Evolutionary conservation across 2,113 vertebrate genomes (phyloP).

Genomic region (Odontesthes bonariensis): DNA sequence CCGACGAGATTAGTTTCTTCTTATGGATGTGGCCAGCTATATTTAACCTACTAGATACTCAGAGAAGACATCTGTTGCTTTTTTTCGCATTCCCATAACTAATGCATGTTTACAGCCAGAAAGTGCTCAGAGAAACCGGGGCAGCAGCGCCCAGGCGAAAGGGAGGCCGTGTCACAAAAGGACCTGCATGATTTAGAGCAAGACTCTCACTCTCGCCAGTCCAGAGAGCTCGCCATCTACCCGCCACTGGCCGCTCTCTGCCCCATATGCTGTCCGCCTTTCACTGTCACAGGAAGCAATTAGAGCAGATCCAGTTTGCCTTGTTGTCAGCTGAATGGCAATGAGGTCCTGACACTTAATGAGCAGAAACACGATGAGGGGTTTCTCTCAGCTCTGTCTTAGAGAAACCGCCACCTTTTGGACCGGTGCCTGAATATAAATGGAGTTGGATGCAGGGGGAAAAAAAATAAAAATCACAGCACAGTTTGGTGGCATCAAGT

Average conservation of each 20-base stretch:
- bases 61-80: constrained; percentile 12
- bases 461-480: not conserved
- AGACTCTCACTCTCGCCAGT: constrained; percentile 37
- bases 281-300: constrained; percentile 64
- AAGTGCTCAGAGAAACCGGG: constrained; percentile 29
- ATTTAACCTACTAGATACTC: constrained; percentile 24
- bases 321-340: constrained; percentile 57
- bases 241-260: constrained; percentile 14
- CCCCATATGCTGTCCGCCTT: constrained; percentile 50
- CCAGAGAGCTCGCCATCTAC: constrained; percentile 47
- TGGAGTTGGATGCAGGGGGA: not conserved
- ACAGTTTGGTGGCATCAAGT: not conserved
- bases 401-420: constrained; percentile 30
- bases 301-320: constrained; percentile 50
- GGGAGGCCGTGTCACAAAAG: constrained; percentile 14
- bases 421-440: not conserved
- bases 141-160: constrained; percentile 39
- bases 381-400: no score
- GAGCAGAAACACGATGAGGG: constrained; percentile 65
- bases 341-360: constrained; percentile 60
- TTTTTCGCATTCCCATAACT: constrained; percentile 13
- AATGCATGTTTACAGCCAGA: constrained; percentile 18
- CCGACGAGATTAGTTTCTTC: not conserved
- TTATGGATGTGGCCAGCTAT: not conserved
- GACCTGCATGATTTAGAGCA: constrained; percentile 19